These are phyloP conservation scores for Tokudaia tokunoshimensis DNA, from an alignment of 2,797 vertebrate genomes.

Conservation along the genomic window DNA sequence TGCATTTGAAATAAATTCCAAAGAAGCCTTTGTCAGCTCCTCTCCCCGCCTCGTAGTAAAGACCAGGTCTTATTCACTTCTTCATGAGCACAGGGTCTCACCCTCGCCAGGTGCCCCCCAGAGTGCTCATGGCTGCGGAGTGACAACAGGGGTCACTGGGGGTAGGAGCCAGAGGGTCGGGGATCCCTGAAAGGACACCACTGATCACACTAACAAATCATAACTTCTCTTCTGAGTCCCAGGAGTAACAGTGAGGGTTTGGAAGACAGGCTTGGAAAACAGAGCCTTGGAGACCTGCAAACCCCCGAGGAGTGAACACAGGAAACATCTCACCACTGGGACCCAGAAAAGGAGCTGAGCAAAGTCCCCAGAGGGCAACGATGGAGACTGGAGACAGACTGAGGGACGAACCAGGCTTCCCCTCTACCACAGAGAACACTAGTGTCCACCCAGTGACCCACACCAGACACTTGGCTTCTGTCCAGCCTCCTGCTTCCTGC, in stretches of 20 bases:
- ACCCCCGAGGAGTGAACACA: background rate
- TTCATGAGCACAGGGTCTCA: background rate
- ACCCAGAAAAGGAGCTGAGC: background rate
- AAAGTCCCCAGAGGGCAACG: background rate
- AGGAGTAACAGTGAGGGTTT: background rate
- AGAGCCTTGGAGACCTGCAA: background rate
- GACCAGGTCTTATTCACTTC: background rate
- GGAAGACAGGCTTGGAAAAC: background rate
- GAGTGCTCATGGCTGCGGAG: background rate
- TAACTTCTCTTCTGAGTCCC: constrained; percentile 6
- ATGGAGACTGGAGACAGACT: background rate
- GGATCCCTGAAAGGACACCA: background rate
- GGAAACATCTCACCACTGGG: constrained; percentile 31
- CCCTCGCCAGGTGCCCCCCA: background rate
- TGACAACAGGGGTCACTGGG: rapidly evolving
- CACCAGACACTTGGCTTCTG: background rate
- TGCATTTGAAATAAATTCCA: background rate
- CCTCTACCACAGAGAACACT: background rate
- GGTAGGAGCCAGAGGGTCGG: background rate
- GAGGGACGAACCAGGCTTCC: too few relatives aligned
- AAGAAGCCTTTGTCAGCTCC: background rate
- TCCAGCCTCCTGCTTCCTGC: background rate
- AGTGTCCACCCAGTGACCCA: background rate
- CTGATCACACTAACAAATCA: background rate
- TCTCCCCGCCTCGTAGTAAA: background rate